Conservation (phyloP, 2,797 vertebrate genomes). For the Chloroceryle amazona region DNA sequence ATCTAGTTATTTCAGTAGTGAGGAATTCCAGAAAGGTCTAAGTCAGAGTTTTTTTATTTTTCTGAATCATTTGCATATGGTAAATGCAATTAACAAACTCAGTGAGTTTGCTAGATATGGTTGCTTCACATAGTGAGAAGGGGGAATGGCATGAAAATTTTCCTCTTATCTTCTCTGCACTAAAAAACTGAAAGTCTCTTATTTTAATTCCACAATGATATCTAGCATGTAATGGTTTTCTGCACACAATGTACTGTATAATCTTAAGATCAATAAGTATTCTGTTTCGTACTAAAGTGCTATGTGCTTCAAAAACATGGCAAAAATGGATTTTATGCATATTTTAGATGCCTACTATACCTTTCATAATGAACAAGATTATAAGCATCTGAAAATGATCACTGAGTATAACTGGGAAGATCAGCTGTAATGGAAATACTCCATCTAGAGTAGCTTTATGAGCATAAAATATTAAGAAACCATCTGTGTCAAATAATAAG, state of each 20-base stretch:
- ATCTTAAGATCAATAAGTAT: conserved; percentile 38
- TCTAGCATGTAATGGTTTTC: neutral
- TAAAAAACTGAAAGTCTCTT: neutral
- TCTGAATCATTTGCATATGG: neutral
- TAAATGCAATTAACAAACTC: neutral
- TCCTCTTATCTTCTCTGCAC: neutral
- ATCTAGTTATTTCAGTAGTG: neutral
- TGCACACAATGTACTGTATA: neutral
- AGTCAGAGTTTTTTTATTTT: neutral
- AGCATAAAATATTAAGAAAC: conserved; percentile 36
- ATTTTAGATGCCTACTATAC: neutral
- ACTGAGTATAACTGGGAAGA: neutral
- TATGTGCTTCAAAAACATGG: neutral
- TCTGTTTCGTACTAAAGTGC: neutral
- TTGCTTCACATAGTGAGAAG: neutral
- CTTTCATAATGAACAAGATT: neutral
- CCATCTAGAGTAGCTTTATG: neutral
- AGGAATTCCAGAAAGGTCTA: neutral
- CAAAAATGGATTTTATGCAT: conserved; percentile 48
- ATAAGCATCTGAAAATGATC: neutral
- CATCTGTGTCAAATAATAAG: neutral
- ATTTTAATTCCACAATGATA: conserved; percentile 9
- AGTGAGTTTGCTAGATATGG: neutral
- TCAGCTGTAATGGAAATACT: conserved; percentile 17
- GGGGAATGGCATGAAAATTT: neutral